Evolutionary conservation across 2,797 vertebrate species (phyloP), one percentile per base, ranked within the genome.

Genomic region (Pelodytes ibericus): DNA sequence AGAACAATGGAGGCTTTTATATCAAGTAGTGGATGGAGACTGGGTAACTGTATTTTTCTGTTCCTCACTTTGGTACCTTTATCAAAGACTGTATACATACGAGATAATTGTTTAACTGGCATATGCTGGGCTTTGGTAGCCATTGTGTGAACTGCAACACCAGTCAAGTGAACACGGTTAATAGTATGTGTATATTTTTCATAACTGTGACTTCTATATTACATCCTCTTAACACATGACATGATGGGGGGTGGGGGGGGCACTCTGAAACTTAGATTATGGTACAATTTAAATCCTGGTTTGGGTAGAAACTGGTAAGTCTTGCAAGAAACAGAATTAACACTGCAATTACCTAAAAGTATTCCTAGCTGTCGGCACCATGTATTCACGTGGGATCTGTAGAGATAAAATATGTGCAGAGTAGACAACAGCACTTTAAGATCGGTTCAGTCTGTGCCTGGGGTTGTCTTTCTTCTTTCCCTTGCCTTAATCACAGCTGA

Each of bases 361-460:
- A 70, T 63, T 61, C 62, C 33, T 66, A 53, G 69, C 70, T 78
- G 39, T 60, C 63, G 47, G 76, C 71, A 73, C 41, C 56, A 29
- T 73, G 2, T 22, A 68, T 73, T 79, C 26, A 61, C 11, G 20
- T 68, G 57, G 69, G 56, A 56, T 56, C 63, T 64, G n/a, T 61
- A 29, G 6, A 56, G 30, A 70, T 68, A 63, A 73, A 74, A 68
- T 74, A 73, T 78, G 53, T 68, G 76, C 77, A 25, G 71, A 5
- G 64, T 53, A 73, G 71, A 79, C 63, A 73, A 20, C 64, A 56
- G 63, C 51, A 79, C 44, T 66, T 77, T 49, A 71, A 41, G 63
- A 31, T 69, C 69, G 29, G 9, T 61, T 79, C 33, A 69, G 61
- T 67, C 44, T 69, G 20, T 68, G 57, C 64, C 71, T 47, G 47